Evolutionary conservation across 2,113 vertebrate species (phyloP).

Genomic region (Protobothrops mucrosquamatus): DNA sequence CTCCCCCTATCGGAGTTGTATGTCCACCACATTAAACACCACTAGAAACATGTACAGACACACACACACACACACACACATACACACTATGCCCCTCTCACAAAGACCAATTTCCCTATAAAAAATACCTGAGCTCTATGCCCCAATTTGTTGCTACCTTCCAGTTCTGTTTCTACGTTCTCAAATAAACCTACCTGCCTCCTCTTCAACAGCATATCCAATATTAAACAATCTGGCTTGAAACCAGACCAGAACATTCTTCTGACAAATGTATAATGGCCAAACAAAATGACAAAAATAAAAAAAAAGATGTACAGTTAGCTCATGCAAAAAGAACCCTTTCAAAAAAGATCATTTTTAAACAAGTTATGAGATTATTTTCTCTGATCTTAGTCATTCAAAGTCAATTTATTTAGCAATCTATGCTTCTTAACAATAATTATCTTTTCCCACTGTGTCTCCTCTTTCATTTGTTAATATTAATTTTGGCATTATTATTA

Average conservation of each 20-base stretch:
- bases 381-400: not conserved
- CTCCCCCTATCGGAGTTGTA: not conserved
- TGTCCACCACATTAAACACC: not conserved
- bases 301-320: not conserved
- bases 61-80: too few species aligned
- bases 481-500: not conserved
- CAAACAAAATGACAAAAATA: constrained; percentile 49
- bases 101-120: not conserved
- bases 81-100: not conserved
- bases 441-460: not conserved
- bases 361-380: not conserved
- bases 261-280: constrained; percentile 19
- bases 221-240: not conserved
- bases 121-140: not conserved
- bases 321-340: not conserved
- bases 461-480: not conserved
- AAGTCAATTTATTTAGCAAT: not conserved
- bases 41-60: not conserved
- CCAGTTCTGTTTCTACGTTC: not conserved
- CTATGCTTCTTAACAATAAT: not conserved
- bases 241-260: not conserved
- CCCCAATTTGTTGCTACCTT: not conserved
- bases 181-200: not conserved
- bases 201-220: not conserved
- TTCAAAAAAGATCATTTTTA: not conserved